Conservation (phyloP, 1,140 invertebrate species). For the Brachionus sp. region DNA sequence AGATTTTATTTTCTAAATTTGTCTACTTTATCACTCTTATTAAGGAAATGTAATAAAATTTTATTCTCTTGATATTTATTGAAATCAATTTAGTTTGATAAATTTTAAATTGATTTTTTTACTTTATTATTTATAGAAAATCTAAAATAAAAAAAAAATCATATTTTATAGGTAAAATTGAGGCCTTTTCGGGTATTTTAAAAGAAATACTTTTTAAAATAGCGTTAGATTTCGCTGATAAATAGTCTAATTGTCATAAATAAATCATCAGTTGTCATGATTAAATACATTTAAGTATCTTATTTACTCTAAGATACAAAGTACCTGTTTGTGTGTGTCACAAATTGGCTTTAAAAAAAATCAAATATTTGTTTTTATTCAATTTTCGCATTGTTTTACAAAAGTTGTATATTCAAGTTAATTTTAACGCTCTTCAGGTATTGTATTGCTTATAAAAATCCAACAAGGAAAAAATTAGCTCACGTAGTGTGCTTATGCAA, state of each 20-base stretch:
- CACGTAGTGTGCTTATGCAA: background rate
- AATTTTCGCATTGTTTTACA: background rate
- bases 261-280: background rate
- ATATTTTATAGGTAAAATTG: too few relatives aligned
- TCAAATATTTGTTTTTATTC: background rate
- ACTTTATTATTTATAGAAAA: too few relatives aligned
- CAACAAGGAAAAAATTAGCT: background rate
- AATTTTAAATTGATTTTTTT: too few relatives aligned
- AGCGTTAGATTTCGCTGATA: background rate
- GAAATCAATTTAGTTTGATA: too few relatives aligned
- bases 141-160: too few relatives aligned
- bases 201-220: background rate
- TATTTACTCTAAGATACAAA: background rate
- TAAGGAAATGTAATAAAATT: too few relatives aligned
- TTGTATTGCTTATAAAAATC: background rate
- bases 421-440: slow-evolving; percentile 1
- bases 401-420: background rate
- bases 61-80: too few relatives aligned
- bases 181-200: background rate
- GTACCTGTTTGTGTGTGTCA: background rate
- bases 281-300: background rate
- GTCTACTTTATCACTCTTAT: too few relatives aligned
- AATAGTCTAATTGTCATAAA: background rate
- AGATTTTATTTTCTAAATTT: too few relatives aligned
- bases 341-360: background rate